Evolutionary conservation across 1,140 invertebrate genomes (phyloP), one percentile per base, ranked within the genome.

Genomic region (Lucilia cuprina): DNA sequence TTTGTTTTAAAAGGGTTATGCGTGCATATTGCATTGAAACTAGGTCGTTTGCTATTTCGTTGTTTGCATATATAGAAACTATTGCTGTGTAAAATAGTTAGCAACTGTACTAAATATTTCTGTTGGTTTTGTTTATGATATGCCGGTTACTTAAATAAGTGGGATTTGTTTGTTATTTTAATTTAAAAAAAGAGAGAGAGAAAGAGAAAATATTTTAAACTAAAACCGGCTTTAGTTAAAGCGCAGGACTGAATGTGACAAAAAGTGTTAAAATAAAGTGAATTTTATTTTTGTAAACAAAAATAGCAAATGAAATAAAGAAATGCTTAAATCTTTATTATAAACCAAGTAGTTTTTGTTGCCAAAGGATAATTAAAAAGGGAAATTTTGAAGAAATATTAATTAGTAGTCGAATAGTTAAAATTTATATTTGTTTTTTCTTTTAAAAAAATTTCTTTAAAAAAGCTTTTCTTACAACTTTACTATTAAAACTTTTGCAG

Each of bases 21-120:
- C 41, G 2, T 41, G 41, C 41, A 41, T 41, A 3, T 30, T 2
- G 25, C 25, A 3, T 30, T 30, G 3, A 30, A 30, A 30, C 25
- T 30, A 30, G 25, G 25, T 30, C 25, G 25, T 3, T 30, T 30
- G 25, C 25, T 30, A 30, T 25, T 70, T 70, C 21, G 65, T 21
- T 70, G 50, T 70, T 60, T 60, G 55, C 35, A 30, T 30, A 30
- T 30, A 4, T 41, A 41, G 35, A 30, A 78, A 1, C 0, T 25
- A 49, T 21, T 80, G 77, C 35, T 80, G 77, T 41, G 47, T 80
- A 80, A 80, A 49, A 49, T 80, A 49, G 77, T 41, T 17, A 80
- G 77, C 77, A 80, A 80, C 77, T 80, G 77, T 80, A 80, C 77
- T 80, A 80, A 19, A 70, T 78, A 41, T 41, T 41, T 77, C 47